Evolutionary conservation across 2,797 vertebrate genomes (phyloP).

Genomic region (Scolopax bukidnonensis): DNA sequence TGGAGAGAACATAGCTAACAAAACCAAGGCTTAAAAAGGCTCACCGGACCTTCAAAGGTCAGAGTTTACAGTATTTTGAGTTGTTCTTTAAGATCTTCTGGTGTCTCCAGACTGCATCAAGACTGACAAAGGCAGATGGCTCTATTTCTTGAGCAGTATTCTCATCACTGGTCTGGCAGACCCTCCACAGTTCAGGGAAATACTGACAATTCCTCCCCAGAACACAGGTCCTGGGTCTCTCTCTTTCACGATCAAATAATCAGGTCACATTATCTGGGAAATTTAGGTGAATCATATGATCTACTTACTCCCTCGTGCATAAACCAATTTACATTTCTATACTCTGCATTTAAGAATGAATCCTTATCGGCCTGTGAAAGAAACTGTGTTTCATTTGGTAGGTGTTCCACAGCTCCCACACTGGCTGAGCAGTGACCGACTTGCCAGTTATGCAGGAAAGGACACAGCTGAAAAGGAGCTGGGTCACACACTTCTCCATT

Average conservation of each 20-base stretch:
- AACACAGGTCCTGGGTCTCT: not conserved
- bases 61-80: not conserved
- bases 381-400: not conserved
- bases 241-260: not conserved
- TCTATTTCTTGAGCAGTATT: not conserved
- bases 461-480: not conserved
- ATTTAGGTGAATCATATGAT: slow-evolving; percentile 23
- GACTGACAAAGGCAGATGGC: not conserved
- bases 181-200: not conserved
- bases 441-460: not conserved
- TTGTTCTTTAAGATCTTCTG: not conserved
- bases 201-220: not conserved
- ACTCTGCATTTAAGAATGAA: slow-evolving; percentile 57
- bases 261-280: slow-evolving; percentile 3
- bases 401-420: not conserved
- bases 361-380: not conserved
- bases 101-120: not conserved
- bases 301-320: slow-evolving; percentile 23
- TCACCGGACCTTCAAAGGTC: not conserved
- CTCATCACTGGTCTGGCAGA: not conserved
- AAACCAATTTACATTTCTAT: slow-evolving; percentile 28
- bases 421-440: not conserved
- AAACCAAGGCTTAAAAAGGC: not conserved
- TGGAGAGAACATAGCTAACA: not conserved
- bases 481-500: not conserved